These are phyloP conservation scores for Orientallactaga bullata DNA, from an alignment of 2,113 vertebrate species.

Conservation along the genomic window DNA sequence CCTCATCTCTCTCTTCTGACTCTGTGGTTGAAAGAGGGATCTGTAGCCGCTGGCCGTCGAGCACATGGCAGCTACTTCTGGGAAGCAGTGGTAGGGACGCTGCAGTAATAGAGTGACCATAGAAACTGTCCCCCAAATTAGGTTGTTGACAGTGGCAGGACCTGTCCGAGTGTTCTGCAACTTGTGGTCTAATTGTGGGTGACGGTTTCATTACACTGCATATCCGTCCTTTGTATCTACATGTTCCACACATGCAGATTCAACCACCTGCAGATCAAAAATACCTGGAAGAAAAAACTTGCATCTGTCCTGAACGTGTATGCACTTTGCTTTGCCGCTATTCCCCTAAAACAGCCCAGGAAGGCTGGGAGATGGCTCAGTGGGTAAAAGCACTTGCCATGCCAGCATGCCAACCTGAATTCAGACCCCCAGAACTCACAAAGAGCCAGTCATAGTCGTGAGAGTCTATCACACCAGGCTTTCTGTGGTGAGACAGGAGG, in stretches of 20 bases:
- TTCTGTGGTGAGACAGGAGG: too few species aligned
- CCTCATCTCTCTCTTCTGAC: background rate
- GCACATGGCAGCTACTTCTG: background rate
- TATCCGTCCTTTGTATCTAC: background rate
- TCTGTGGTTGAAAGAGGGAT: background rate
- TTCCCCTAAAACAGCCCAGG: too few species aligned
- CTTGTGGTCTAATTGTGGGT: fast-evolving
- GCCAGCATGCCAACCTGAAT: too few species aligned
- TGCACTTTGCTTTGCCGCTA: background rate
- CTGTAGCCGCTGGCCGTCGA: background rate
- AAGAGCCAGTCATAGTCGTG: too few species aligned
- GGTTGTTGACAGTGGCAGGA: background rate
- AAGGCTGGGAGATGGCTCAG: too few species aligned
- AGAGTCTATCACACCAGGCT: too few species aligned
- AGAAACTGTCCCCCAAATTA: background rate
- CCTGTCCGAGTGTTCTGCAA: fast-evolving
- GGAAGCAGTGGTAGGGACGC: background rate
- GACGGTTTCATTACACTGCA: background rate
- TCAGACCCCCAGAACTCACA: too few species aligned
- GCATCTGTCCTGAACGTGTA: background rate
- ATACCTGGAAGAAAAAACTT: background rate
- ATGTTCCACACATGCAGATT: background rate
- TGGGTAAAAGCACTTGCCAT: too few species aligned
- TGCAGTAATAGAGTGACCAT: background rate
- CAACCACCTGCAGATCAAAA: background rate